Base-by-base conservation (phyloP, 2,888 invertebrate genomes). In the Mycalesis mineus region DNA sequence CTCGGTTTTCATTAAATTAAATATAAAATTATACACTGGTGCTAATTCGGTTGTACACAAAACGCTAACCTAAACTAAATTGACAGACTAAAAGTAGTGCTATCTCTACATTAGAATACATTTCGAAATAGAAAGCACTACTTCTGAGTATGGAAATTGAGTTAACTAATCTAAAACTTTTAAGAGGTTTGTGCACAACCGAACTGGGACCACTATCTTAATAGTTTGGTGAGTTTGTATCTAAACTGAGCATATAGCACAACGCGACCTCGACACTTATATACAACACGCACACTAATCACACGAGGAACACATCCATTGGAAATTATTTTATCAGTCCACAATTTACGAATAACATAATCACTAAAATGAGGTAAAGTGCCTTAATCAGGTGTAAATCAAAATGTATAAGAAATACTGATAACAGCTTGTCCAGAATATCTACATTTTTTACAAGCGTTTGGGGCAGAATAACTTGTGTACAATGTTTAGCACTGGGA, bases 171-270 rank as follows among this genome's bases (percentile, higher is more conserved):
- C 9, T 33, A 9, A 7, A 9, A 33, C 33, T 33, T 33, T 22
- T 2, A 22, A 36, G 11, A 4, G 11, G 11, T 36, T 11, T 36
- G 36, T 11, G 11, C 11, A 36, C 36, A 36, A 11, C 36, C 36
- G 11, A 36, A 36, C 11, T 11, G 11, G 11, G 11, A 36, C 36
- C 9, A 84, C 84, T 88, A 86, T 84, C 84, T 86, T 84, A 85
- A 88, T 84, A 78, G 83, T 87, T 86, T 85, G 86, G 84, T 88
- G 88, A 87, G 83, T 84, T 84, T 84, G 84, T 87, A 85, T 86
- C 86, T 88, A 87, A 87, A 87, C 88, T 89, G 88, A 88, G 88
- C 89, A 88, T 83, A 85, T 82, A 87, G 88, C 89, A 88, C 88
- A 88, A 88, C 88, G 88, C 88, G 82, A 87, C 85, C 89, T 80